phyloP scores from a whole-genome alignment of 2,888 invertebrate genomes.

The Nebria salina region DNA sequence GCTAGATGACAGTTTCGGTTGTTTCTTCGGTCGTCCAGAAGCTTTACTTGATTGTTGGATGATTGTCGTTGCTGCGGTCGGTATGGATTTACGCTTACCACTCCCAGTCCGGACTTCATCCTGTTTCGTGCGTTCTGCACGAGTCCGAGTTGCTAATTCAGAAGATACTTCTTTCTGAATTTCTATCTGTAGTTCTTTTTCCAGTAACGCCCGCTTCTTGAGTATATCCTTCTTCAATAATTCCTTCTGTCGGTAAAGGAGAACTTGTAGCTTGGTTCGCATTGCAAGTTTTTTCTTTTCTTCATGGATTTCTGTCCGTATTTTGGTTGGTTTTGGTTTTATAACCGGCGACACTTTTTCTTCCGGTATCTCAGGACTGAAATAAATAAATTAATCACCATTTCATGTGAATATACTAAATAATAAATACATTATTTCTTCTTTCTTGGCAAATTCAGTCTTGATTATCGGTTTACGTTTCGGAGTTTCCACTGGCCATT shows the following conservation, averaged over 20 bases:
- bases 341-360: slow-evolving; percentile 56
- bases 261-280: slow-evolving; percentile 74
- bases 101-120: slow-evolving; percentile 73
- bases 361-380: slow-evolving; percentile 44
- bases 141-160: slow-evolving; percentile 76
- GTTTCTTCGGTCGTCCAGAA: slow-evolving; percentile 59
- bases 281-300: slow-evolving; percentile 67
- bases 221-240: slow-evolving; percentile 92
- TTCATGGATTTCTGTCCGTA: slow-evolving; percentile 58
- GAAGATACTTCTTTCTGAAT: slow-evolving; percentile 83
- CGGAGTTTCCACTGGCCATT: slow-evolving; percentile 64
- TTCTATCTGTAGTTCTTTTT: slow-evolving; percentile 88
- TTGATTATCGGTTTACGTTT: slow-evolving; percentile 54
- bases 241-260: slow-evolving; percentile 89
- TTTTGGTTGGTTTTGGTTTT: slow-evolving; percentile 54
- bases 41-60: slow-evolving; percentile 55
- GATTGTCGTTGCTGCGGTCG: slow-evolving; percentile 60
- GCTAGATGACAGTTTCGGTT: slow-evolving; percentile 56
- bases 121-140: slow-evolving; percentile 76
- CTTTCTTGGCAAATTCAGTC: slow-evolving; percentile 46
- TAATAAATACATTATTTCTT: slow-evolving; percentile 39
- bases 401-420: not conserved
- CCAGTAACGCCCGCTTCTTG: slow-evolving; percentile 87
- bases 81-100: slow-evolving; percentile 66
- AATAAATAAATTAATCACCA: slow-evolving; percentile 16